Evolutionary conservation across 2,888 invertebrate genomes (phyloP).

Genomic region (Sympetrum striolatum): DNA sequence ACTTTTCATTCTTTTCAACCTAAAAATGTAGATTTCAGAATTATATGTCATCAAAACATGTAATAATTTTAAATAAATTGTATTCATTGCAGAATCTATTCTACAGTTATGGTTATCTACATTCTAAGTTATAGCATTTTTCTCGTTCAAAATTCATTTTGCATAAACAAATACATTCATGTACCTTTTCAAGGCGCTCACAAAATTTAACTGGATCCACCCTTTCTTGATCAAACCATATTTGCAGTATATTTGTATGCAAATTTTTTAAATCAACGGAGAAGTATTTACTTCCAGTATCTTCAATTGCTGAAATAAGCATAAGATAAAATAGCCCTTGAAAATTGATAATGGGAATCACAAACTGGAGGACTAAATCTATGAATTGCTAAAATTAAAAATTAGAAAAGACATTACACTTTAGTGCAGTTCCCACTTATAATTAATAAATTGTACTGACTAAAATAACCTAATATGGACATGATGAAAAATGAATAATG

Average conservation of each 20-base stretch:
- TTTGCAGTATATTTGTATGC: slow-evolving; percentile 79
- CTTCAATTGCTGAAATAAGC: slow-evolving; percentile 51
- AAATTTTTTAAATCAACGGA: slow-evolving; percentile 68
- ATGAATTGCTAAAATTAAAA: too few species aligned
- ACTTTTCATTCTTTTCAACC: slow-evolving; percentile 48
- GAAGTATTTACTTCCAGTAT: slow-evolving; percentile 67
- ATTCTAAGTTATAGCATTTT: neutral
- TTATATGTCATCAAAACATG: neutral
- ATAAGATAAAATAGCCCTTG: neutral
- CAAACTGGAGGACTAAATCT: too few species aligned
- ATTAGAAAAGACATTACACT: too few species aligned
- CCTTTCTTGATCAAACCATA: slow-evolving; percentile 64
- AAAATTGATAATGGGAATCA: too few species aligned
- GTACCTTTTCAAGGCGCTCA: slow-evolving; percentile 60
- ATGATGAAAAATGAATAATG: too few species aligned
- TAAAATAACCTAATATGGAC: too few species aligned
- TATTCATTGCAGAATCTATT: too few species aligned
- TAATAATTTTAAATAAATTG: too few species aligned
- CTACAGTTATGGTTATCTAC: too few species aligned
- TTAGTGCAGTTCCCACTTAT: too few species aligned
- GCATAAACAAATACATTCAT: too few species aligned
- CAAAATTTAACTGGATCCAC: slow-evolving; percentile 66
- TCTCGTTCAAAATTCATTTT: neutral
- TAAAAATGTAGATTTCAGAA: neutral
- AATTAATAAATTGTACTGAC: too few species aligned